Evolutionary conservation across 1,140 invertebrate genomes (phyloP).

Genomic region (Ceratitis capitata): DNA sequence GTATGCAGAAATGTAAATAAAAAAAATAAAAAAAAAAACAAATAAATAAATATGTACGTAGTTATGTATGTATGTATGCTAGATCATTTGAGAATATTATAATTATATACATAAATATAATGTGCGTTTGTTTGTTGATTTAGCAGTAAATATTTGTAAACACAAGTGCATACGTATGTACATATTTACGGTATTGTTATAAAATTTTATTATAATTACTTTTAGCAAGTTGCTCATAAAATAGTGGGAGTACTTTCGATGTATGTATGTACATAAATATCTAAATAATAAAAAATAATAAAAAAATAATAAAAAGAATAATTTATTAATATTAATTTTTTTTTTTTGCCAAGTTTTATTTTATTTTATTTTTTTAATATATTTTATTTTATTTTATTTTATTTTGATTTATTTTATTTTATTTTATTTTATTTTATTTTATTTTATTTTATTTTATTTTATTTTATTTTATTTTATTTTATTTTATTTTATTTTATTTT

Average conservation of each 20-base stretch:
- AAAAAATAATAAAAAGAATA: too few species aligned
- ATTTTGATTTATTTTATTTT: neutral
- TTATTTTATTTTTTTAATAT: neutral
- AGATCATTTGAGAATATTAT: too few species aligned
- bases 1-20: constrained; percentile 7
- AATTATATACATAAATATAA: too few species aligned
- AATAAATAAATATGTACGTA: neutral
- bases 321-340: too few species aligned
- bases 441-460: neutral
- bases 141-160: neutral
- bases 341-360: neutral
- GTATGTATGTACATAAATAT: neutral
- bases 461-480: too few species aligned
- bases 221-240: neutral
- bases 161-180: neutral
- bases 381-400: neutral
- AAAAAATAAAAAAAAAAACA: neutral
- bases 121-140: too few species aligned
- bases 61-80: neutral
- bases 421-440: neutral
- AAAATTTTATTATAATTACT: constrained; percentile 36
- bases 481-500: too few species aligned
- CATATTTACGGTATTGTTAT: neutral
- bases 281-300: too few species aligned
- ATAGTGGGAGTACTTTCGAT: neutral